These are phyloP conservation scores for Drosophila nikananu DNA, from an alignment of 1,140 invertebrate genomes.

Conservation along the genomic window DNA sequence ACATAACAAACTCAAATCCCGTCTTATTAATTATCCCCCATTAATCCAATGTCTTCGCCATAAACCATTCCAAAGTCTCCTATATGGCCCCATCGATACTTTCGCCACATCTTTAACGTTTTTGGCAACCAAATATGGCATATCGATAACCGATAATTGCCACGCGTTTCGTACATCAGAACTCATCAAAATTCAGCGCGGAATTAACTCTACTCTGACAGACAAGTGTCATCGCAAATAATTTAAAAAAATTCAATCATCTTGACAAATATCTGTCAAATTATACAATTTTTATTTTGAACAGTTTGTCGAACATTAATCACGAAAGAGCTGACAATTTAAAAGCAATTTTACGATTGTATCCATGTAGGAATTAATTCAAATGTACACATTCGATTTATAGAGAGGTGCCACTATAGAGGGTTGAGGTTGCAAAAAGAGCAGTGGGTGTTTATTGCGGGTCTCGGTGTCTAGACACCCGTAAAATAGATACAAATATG, in stretches of 20 bases:
- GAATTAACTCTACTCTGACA: slow-evolving; percentile 12
- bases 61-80: slow-evolving; percentile 2
- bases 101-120: slow-evolving; percentile 28
- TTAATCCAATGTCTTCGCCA: slow-evolving; percentile 8
- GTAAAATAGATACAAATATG: slow-evolving; percentile 41
- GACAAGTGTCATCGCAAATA: slow-evolving; percentile 14
- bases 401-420: slow-evolving; percentile 6
- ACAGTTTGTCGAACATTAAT: slow-evolving; percentile 39
- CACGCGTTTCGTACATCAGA: slow-evolving; percentile 10
- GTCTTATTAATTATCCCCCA: slow-evolving; percentile 6
- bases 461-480: slow-evolving; percentile 32
- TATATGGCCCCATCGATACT: slow-evolving; percentile 2
- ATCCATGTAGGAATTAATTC: slow-evolving; percentile 23
- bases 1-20: neutral
- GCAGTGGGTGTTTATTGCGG: slow-evolving; percentile 29
- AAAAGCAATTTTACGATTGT: slow-evolving; percentile 25
- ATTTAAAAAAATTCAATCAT: slow-evolving; percentile 25
- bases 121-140: slow-evolving; percentile 16
- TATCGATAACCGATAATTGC: slow-evolving; percentile 16
- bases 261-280: slow-evolving; percentile 46
- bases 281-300: slow-evolving; percentile 38
- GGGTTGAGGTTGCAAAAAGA: slow-evolving; percentile 16
- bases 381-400: slow-evolving; percentile 10
- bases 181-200: slow-evolving; percentile 22
- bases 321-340: slow-evolving; percentile 35